A percentile compares a stretch with the other conserved stretches of the same genome.
Evolutionary conservation across 2,797 vertebrate species (phyloP).

Genomic region (Mustela erminea): DNA sequence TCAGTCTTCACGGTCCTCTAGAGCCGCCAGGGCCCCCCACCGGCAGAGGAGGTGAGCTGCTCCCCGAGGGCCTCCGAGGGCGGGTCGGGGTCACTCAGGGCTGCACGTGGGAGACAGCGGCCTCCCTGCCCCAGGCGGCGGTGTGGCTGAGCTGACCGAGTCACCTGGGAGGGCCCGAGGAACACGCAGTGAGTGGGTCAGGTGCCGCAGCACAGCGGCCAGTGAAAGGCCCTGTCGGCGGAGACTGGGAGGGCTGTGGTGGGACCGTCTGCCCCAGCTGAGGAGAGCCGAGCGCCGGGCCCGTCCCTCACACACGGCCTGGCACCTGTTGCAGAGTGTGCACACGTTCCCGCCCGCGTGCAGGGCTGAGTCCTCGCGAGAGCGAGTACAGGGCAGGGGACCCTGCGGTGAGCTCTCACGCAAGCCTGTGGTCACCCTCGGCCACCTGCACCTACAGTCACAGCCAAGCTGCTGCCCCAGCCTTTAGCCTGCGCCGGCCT

Average conservation of each 20-base stretch:
- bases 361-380: accelerated
- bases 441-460: accelerated
- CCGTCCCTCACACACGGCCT: accelerated
- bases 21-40: accelerated
- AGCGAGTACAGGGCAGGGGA: neutral
- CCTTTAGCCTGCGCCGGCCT: neutral
- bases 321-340: accelerated
- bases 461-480: too few relatives aligned
- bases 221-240: neutral
- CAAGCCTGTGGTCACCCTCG: neutral
- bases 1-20: neutral
- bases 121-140: neutral
- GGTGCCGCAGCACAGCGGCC: accelerated
- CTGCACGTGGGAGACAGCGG: accelerated
- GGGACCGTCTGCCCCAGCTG: neutral
- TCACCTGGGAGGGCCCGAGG: neutral
- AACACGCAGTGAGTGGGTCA: too few relatives aligned
- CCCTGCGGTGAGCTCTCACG: neutral
- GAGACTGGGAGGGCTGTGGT: neutral
- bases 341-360: accelerated
- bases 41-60: accelerated
- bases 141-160: accelerated
- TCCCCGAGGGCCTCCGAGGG: neutral
- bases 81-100: neutral
- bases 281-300: too few relatives aligned